Evolutionary conservation across 2,113 vertebrate genomes (phyloP), one percentile per base, ranked within the genome.

Genomic region (Malaclemys terrapin): DNA sequence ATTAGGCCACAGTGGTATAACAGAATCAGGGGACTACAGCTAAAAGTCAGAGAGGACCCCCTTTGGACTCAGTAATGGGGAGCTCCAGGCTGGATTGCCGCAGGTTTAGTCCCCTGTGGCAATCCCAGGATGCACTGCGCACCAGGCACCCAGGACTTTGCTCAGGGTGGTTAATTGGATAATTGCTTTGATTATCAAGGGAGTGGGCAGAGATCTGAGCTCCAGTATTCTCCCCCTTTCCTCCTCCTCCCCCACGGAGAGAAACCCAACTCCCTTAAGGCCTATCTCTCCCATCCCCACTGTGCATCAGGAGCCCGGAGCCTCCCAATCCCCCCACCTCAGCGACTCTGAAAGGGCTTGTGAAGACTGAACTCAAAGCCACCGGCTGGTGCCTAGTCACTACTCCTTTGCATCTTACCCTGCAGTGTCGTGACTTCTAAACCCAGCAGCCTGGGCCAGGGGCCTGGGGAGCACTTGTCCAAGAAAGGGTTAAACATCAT

Each of bases 351-450:
- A 93, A 96, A 57, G 56, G 91, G 50, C 91, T 94, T 82, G 76
- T 35, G 56, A 38, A 91, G 94, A 94, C 92, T 88, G 3, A 90
- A 89, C 94, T 96, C 91, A 95, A 97, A 97, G 95, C 95, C 94
- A 94, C 89, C 2, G 35, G 83, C 91, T 95, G 54, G 90, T 92
- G 87, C 79, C 27, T 8, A 84, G 93, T 91, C 90, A 93, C 95
- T 75, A 85, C 31, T 11, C 3, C 16, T 69, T 16, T 6, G 62
- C 35, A 31, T n/a, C 35, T 8, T 16, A 35, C 62, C n/a, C 13
- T 8, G 16, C 12, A 69, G 62, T 14, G 62, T 82, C 62, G 69
- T 90, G 47, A 80, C 22, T 79, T 24, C 76, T 14, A 27, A 79
- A 42, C 14, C 42, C 76, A 45, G 19, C 72, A 10, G 42, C 59